Evolutionary conservation across 2,113 vertebrate species (phyloP).

Genomic region (Bufo bufo): DNA sequence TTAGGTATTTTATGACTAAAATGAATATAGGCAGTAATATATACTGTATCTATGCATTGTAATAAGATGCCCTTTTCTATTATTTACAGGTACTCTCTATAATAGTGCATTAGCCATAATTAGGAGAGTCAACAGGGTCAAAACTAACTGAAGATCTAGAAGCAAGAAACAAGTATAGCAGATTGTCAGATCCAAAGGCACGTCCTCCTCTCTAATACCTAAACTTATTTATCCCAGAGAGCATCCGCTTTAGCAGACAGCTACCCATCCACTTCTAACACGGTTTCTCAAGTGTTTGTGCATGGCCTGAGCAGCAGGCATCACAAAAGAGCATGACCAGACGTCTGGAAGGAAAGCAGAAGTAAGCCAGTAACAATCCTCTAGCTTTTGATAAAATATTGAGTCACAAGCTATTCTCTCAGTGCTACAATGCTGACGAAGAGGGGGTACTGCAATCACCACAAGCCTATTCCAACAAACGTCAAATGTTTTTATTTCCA

Average conservation of each 20-base stretch:
- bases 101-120: neutral
- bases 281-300: neutral
- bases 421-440: conserved; percentile 14
- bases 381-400: conserved; percentile 26
- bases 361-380: neutral
- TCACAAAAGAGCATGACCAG: conserved; percentile 4
- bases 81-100: neutral
- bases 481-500: conserved; percentile 23
- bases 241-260: neutral
- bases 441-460: conserved; percentile 4
- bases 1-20: too few relatives aligned
- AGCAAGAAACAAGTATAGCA: neutral
- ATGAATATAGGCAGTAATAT: neutral
- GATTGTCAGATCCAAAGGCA: neutral
- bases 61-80: neutral
- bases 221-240: conserved; percentile 13
- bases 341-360: neutral
- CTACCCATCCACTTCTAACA: conserved; percentile 14
- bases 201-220: conserved; percentile 4
- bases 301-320: neutral
- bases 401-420: conserved; percentile 12
- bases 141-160: neutral
- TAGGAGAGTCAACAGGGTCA: neutral
- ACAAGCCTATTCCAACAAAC: neutral
- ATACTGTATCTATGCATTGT: neutral